phyloP scores from a whole-genome alignment of 2,797 vertebrate species.

The Carcharodon carcharias region DNA sequence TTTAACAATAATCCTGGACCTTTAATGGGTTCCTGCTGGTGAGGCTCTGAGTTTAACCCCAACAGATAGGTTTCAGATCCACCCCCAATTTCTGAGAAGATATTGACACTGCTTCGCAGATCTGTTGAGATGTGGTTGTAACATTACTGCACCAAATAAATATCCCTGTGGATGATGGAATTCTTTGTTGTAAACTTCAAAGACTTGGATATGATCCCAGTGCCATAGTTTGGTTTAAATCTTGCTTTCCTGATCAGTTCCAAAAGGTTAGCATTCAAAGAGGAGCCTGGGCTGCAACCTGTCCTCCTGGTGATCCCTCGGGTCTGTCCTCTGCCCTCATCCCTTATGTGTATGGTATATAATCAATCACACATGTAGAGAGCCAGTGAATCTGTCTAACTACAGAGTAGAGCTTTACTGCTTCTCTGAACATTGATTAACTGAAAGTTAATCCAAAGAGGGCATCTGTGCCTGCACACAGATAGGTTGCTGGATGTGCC shows the following conservation, averaged over 20 bases:
- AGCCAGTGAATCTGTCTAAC: slow-evolving; percentile 9
- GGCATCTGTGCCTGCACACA: neutral
- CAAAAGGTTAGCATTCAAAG: slow-evolving; percentile 27
- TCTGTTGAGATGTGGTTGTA: neutral
- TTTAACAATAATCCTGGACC: neutral
- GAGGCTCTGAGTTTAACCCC: neutral
- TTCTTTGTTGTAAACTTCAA: slow-evolving; percentile 36
- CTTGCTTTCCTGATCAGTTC: slow-evolving; percentile 14
- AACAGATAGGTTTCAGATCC: neutral
- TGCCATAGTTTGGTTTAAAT: slow-evolving; percentile 31
- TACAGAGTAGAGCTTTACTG: neutral
- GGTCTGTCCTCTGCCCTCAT: neutral
- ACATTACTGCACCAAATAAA: slow-evolving; percentile 14
- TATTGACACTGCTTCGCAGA: neutral
- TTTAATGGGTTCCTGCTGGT: slow-evolving; percentile 5
- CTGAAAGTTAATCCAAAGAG: neutral
- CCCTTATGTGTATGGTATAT: neutral
- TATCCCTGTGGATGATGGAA: slow-evolving; percentile 12
- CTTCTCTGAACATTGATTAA: neutral
- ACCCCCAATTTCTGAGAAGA: neutral
- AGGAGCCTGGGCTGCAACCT: neutral
- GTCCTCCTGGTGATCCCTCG: neutral
- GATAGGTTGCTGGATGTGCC: too few species aligned
- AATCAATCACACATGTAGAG: slow-evolving; percentile 21
- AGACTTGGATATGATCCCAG: slow-evolving; percentile 24